Evolutionary conservation across 2,888 invertebrate genomes (phyloP).

Genomic region (Leptinotarsa haldemani): DNA sequence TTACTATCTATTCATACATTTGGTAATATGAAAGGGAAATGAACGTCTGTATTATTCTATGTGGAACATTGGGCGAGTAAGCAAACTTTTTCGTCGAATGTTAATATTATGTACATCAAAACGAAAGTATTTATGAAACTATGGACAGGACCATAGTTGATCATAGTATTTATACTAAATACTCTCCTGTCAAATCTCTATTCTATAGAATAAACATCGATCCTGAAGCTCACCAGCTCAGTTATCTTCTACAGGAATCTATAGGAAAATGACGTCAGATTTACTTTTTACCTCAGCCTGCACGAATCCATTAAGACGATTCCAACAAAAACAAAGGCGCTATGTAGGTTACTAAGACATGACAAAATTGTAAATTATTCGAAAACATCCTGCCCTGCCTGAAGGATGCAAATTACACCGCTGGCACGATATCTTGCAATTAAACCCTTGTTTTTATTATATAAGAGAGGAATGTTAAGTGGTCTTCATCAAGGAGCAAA

Average conservation of each 20-base stretch:
- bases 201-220: conserved; percentile 21
- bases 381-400: conserved; percentile 50
- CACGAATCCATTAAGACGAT: conserved; percentile 4
- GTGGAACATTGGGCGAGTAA: too few species aligned
- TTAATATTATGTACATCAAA: too few species aligned
- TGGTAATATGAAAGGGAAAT: too few species aligned
- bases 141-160: not conserved
- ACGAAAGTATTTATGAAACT: too few species aligned
- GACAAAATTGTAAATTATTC: conserved; percentile 47
- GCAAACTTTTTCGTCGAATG: too few species aligned
- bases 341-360: conserved; percentile 50
- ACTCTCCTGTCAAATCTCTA: not conserved
- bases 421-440: conserved; percentile 52
- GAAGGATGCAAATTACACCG: conserved; percentile 50
- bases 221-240: conserved; percentile 25
- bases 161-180: not conserved
- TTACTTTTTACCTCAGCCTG: not conserved
- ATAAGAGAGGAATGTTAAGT: conserved; percentile 41
- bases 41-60: too few species aligned
- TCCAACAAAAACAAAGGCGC: conserved; percentile 31
- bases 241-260: not conserved
- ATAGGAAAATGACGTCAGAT: not conserved
- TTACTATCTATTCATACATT: too few species aligned
- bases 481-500: conserved; percentile 40
- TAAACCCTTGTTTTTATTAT: conserved; percentile 50